Conservation (phyloP, 1,140 invertebrate species). For the Drosophila bifasciata region DNA sequence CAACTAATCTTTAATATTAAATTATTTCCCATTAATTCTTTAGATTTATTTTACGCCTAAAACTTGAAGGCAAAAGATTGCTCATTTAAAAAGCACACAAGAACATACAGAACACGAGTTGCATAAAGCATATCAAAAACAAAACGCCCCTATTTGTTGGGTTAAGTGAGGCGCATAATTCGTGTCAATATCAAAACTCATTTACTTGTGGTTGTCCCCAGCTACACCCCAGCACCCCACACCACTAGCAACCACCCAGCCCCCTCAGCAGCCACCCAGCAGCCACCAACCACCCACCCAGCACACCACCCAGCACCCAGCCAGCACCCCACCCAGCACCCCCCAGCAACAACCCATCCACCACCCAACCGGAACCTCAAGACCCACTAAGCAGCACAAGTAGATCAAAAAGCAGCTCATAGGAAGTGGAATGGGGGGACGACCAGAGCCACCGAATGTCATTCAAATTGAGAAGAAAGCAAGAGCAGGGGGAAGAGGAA, state of each 20-base stretch:
- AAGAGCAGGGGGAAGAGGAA: too few species aligned
- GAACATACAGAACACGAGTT: slow-evolving; percentile 1
- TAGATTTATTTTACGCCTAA: too few species aligned
- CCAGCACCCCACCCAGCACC: too few species aligned
- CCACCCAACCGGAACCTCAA: slow-evolving; percentile 32
- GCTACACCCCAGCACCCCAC: too few species aligned
- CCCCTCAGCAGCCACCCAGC: too few species aligned
- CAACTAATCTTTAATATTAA: too few species aligned
- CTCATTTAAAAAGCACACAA: slow-evolving; percentile 33
- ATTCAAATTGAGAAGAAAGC: slow-evolving; percentile 13
- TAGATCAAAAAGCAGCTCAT: slow-evolving; percentile 35
- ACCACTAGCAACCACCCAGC: too few species aligned
- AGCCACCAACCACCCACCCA: too few species aligned
- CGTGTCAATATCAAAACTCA: slow-evolving; percentile 79
- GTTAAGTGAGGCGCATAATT: slow-evolving; percentile 71
- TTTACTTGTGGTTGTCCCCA: slow-evolving; percentile 73
- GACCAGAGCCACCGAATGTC: slow-evolving; percentile 4
- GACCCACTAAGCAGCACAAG: slow-evolving; percentile 45
- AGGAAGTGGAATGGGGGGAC: not conserved
- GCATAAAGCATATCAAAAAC: slow-evolving; percentile 43
- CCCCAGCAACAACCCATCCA: too few species aligned
- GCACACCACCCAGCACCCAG: too few species aligned
- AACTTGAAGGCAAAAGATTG: too few species aligned
- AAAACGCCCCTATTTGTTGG: slow-evolving; percentile 60
- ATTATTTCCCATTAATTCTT: too few species aligned